Base-by-base conservation (phyloP, 2,888 invertebrate species). In the Mesochorus sp. region DNA sequence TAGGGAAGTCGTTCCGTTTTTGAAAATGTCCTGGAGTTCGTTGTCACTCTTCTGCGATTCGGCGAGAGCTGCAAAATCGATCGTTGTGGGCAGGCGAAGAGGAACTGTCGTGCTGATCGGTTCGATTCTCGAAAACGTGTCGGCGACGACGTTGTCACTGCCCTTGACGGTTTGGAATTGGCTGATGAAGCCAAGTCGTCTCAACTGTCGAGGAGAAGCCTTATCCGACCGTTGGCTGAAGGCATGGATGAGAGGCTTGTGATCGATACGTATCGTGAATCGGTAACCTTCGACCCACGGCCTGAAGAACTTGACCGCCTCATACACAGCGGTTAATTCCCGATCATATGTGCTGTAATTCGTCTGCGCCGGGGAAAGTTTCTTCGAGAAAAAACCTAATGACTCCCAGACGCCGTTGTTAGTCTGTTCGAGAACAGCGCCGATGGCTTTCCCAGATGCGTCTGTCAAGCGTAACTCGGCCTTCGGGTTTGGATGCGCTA, bases 331-430 rank as follows among this genome's bases (percentile, higher is more conserved):
- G 19, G 53, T 42, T 12, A 81, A 31, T 71, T 79, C 81, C 34
- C 82, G 47, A 62, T 85, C 82, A 70, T 84, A 83, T 3, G 82
- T 73, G 51, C 81, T 76, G 68, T 83, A 87, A 1, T 76, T 80
- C 8, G 6, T 47, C 51, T 85, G 78, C 1, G 76, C 57, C 3
- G 79, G 75, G 0, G 78, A 53, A 3, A 80, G 51, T 34, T 80
- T 80, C 34, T n/a, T n/a, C n/a, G n/a, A n/a, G n/a, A n/a, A n/a
- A n/a, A n/a, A n/a, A n/a, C n/a, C n/a, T n/a, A n/a, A 39, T 67
- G 72, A 77, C 59, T 76, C 51, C 76, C 64, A 73, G 8, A n/a
- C n/a, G 10, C 49, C 39, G n/a, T 10, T 17, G 28, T 14, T 21
- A 2, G 10, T 17, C 26, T 76, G 70, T 39, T 79, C 59, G 19